Evolutionary conservation across 2,797 vertebrate species (phyloP).

Genomic region (Tokudaia muenninki): DNA sequence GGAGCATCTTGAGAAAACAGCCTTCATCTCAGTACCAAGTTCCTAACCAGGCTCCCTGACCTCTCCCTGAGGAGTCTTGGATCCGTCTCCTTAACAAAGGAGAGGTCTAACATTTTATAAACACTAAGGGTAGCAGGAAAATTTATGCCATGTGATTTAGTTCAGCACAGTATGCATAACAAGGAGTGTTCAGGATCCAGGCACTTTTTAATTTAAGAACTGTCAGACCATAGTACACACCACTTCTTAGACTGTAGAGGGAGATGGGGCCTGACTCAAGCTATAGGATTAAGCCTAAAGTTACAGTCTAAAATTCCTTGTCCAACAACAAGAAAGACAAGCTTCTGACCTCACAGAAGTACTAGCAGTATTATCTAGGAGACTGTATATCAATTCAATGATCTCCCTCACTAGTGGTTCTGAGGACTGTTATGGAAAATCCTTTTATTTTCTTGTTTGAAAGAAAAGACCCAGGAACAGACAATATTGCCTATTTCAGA

Average conservation of each 20-base stretch:
- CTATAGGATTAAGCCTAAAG: background rate
- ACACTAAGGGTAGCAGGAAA: background rate
- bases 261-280: background rate
- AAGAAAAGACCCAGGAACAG: background rate
- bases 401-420: background rate
- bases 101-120: background rate
- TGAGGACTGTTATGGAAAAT: background rate
- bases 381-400: background rate
- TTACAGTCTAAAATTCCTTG: background rate
- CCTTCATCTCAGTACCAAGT: background rate
- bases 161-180: background rate
- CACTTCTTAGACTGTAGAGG: background rate
- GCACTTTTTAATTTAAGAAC: background rate
- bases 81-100: background rate
- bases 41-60: background rate
- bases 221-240: background rate
- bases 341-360: background rate
- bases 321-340: background rate
- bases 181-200: background rate
- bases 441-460: background rate
- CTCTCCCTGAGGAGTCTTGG: background rate
- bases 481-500: background rate
- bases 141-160: background rate
- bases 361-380: conserved; percentile 1
- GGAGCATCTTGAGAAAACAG: background rate